phyloP scores from a whole-genome alignment of 2,113 vertebrate species.

The Bucco capensis region DNA sequence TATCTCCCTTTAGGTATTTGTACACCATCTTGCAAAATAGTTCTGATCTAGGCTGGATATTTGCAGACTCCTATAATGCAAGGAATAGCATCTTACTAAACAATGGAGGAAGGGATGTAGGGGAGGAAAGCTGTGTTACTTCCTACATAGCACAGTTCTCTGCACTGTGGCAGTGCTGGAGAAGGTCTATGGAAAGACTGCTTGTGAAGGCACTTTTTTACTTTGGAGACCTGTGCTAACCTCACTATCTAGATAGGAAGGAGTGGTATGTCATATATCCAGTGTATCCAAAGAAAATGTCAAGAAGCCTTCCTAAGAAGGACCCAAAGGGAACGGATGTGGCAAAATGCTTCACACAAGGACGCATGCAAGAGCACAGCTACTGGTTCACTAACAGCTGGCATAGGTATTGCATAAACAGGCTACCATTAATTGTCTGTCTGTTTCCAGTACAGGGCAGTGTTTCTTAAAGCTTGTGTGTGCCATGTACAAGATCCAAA shows the following conservation, averaged over 20 bases:
- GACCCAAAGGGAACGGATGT: neutral
- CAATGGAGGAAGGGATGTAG: neutral
- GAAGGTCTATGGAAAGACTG: neutral
- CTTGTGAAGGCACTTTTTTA: neutral
- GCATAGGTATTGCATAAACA: neutral
- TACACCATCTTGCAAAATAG: neutral
- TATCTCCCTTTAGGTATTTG: neutral
- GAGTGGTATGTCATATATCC: neutral
- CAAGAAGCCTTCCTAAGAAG: neutral
- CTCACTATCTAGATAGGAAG: neutral
- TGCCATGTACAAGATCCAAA: neutral
- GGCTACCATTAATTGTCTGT: neutral
- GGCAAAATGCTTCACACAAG: neutral
- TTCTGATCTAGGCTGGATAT: accelerated
- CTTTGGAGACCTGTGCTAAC: neutral
- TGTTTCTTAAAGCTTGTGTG: neutral
- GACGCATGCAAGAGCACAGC: neutral
- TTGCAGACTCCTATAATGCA: neutral
- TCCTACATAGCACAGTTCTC: neutral
- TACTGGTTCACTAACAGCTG: neutral
- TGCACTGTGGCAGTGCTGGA: neutral
- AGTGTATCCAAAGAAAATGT: neutral
- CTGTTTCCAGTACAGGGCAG: neutral
- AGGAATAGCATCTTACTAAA: neutral
- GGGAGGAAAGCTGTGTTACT: neutral